phyloP scores from a whole-genome alignment of 2,888 invertebrate genomes.

The Corythucha ciliata region DNA sequence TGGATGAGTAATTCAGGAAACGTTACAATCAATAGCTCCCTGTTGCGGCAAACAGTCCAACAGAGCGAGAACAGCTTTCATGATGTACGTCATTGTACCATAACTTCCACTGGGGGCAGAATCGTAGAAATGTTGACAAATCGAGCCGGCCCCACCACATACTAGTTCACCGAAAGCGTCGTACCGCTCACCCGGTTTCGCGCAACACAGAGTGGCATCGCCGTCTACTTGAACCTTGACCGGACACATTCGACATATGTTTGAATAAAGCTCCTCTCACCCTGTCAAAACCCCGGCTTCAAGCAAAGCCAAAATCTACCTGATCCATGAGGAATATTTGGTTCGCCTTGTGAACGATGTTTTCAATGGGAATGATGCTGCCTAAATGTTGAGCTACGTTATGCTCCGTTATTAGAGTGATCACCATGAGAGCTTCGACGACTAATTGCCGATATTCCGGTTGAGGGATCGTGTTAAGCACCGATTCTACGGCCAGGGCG shows the following conservation, averaged over 20 bases:
- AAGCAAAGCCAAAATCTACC: conserved; percentile 46
- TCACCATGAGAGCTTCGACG: conserved; percentile 94
- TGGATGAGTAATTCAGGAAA: conserved; percentile 43
- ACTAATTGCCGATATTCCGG: conserved; percentile 96
- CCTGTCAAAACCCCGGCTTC: background rate
- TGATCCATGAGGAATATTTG: conserved; percentile 92
- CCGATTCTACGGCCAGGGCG: conserved; percentile 93
- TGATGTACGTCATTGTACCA: conserved; percentile 96
- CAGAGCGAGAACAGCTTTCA: conserved; percentile 66
- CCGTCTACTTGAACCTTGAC: conserved; percentile 71
- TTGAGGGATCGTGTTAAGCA: conserved; percentile 92
- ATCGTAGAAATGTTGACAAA: conserved; percentile 96
- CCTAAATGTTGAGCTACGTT: conserved; percentile 68
- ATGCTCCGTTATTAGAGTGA: conserved; percentile 82
- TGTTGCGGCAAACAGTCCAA: conserved; percentile 66
- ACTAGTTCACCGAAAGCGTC: conserved; percentile 52
- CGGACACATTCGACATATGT: conserved; percentile 3
- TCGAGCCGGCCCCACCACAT: conserved; percentile 88
- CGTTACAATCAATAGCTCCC: conserved; percentile 71
- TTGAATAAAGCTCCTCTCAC: conserved; percentile 9
- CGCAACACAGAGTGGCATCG: conserved; percentile 89
- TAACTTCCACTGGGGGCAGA: conserved; percentile 95
- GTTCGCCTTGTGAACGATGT: conserved; percentile 88
- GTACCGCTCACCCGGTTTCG: conserved; percentile 56
- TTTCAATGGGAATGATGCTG: conserved; percentile 77